A percentile compares a stretch with the other conserved stretches of the same genome.
Evolutionary conservation across 2,797 vertebrate genomes (phyloP).

Genomic region (Amblyraja radiata): DNA sequence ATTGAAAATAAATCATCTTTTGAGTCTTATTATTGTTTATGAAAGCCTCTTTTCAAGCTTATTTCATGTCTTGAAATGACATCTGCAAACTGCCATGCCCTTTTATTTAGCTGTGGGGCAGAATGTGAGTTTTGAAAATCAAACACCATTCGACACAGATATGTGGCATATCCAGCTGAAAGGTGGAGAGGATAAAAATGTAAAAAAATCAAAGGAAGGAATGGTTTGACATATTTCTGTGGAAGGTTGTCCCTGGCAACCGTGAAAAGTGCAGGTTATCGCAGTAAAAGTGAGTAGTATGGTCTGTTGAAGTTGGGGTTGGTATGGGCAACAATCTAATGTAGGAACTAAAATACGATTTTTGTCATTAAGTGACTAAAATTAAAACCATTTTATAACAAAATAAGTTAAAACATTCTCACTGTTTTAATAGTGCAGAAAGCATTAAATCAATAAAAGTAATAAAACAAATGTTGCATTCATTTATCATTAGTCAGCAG

Average conservation of each 20-base stretch:
- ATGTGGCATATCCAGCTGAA: not conserved
- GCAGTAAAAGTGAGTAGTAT: not conserved
- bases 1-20: not conserved
- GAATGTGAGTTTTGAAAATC: not conserved
- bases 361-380: not conserved
- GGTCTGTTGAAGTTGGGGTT: not conserved
- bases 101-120: not conserved
- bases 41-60: not conserved
- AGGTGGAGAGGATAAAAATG: not conserved
- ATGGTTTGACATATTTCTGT: not conserved
- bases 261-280: not conserved
- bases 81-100: not conserved
- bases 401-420: not conserved
- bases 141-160: not conserved
- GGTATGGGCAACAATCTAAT: not conserved
- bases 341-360: not conserved
- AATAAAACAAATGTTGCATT: conserved; percentile 26
- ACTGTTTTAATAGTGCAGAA: not conserved
- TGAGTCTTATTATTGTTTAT: not conserved
- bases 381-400: not conserved
- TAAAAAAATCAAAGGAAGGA: not conserved
- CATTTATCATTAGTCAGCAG: conserved; percentile 14
- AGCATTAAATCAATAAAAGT: conserved; percentile 22
- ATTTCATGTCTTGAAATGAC: not conserved
- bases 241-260: not conserved